These are phyloP conservation scores for Hemistola chrysoprasaria DNA, from an alignment of 2,888 invertebrate genomes.

Conservation along the genomic window DNA sequence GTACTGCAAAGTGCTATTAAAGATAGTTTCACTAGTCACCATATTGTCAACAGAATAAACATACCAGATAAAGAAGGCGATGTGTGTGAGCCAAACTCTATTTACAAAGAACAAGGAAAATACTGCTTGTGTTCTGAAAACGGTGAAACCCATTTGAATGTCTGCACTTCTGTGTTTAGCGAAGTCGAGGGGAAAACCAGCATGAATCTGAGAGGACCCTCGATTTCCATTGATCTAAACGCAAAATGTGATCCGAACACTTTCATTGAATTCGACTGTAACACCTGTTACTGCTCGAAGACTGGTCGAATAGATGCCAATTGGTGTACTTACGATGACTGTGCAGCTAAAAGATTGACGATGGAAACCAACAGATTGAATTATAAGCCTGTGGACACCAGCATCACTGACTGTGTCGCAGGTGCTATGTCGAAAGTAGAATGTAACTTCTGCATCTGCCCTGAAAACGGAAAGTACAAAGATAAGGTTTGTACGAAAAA, in stretches of 20 bases:
- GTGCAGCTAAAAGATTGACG: constrained; percentile 50
- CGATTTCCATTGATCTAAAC: constrained; percentile 37
- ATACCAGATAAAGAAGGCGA: constrained; percentile 36
- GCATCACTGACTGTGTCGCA: constrained; percentile 46
- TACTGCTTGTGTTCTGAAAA: constrained; percentile 62
- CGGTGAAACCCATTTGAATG: constrained; percentile 43
- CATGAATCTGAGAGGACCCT: neutral
- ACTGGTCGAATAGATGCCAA: constrained; percentile 62
- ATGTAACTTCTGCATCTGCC: constrained; percentile 75
- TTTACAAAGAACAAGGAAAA: constrained; percentile 51
- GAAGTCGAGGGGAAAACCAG: constrained; percentile 10
- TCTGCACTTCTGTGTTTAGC: constrained; percentile 44
- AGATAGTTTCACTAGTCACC: constrained; percentile 33
- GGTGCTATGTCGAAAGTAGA: constrained; percentile 57
- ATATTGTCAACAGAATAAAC: constrained; percentile 40
- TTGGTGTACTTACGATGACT: constrained; percentile 73
- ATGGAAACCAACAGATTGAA: constrained; percentile 39
- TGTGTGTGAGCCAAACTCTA: constrained; percentile 49
- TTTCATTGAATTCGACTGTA: constrained; percentile 66
- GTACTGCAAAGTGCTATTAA: constrained; percentile 53
- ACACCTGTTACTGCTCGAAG: constrained; percentile 67
- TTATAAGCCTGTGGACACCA: constrained; percentile 9
- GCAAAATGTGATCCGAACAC: constrained; percentile 59
- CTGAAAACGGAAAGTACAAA: constrained; percentile 48
- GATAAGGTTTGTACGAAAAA: constrained; percentile 62